Evolutionary conservation across 1,140 invertebrate genomes (phyloP).

Genomic region (Bactericera cockerelli): DNA sequence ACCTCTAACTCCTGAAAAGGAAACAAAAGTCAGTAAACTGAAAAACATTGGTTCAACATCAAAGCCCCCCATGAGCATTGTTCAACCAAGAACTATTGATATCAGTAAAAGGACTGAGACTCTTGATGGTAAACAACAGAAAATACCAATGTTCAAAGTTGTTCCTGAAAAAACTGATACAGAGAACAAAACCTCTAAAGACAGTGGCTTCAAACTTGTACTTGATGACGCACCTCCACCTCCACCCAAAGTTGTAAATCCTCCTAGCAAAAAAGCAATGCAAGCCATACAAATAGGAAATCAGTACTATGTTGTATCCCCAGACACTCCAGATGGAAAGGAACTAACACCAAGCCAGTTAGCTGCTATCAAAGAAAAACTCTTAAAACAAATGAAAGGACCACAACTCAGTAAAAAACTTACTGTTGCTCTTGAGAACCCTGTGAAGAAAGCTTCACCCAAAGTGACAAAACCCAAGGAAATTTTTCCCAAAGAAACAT

Average conservation of each 20-base stretch:
- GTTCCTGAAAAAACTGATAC: not conserved
- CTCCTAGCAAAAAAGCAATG: not conserved
- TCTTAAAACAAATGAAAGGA: not conserved
- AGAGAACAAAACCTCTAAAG: not conserved
- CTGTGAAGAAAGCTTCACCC: not conserved
- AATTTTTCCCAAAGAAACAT: too few species aligned
- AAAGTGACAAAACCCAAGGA: too few species aligned
- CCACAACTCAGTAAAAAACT: not conserved
- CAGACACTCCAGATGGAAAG: not conserved
- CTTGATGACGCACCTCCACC: not conserved
- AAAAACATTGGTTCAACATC: not conserved
- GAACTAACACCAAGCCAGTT: not conserved
- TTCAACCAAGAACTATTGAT: conserved; percentile 7
- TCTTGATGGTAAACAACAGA: not conserved
- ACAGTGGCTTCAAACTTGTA: not conserved
- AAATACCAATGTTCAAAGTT: not conserved
- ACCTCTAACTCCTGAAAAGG: not conserved
- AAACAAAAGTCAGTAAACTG: not conserved
- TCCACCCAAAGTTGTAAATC: too few species aligned
- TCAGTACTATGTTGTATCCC: not conserved
- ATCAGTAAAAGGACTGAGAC: not conserved
- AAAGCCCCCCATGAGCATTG: not conserved
- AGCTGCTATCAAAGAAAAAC: not conserved
- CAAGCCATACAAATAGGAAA: not conserved
- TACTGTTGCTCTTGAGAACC: not conserved